Evolutionary conservation across 1,140 invertebrate genomes (phyloP), one percentile per base, ranked within the genome.

Genomic region (Tetramorium parvispinum): DNA sequence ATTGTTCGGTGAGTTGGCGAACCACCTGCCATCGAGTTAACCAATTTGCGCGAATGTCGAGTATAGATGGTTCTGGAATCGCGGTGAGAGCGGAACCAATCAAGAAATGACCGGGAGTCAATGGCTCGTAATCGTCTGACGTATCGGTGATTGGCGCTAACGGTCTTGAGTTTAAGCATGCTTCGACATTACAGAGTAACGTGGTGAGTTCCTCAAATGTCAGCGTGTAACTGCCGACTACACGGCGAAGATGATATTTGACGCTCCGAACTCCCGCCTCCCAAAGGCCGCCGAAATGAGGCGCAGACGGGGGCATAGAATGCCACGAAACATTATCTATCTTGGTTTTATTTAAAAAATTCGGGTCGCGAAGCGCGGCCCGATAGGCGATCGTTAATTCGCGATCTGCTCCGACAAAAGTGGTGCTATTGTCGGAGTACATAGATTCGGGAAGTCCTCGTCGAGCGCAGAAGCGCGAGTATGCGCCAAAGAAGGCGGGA

Each of bases 351-450:
- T 51, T 51, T 18, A 51, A 16, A 13, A 61, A 61, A 0, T 4
- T 16, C 0, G 61, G 32, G 43, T 66, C 63, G 32, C 63, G 18
- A 0, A 66, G 3, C 0, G 32, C 37, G 0, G 63, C 18, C 1
- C 7, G 32, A 66, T 51, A 85, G 6, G 24, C 24, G 6, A 2
- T 32, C 1, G 37, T 24, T 10, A 88, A 13, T 53, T 89, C 68
- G 53, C 91, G 37, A 40, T 93, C 27, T 0, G 85, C 87, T 0
- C 91, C 86, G 1, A 65, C 21, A 18, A 90, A 90, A 0, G 78
- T 92, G 0, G 92, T 94, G 0, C 92, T 93, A 63, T 91, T 92
- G 63, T 95, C 95, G 5, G 86, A 93, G 27, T 89, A 91, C 21
- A 95, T 68, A 7, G 86, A 6, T 2, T 65, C 37, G 1, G 91